A percentile compares a stretch with the other conserved stretches of the same genome.
These are phyloP conservation scores for Apogon talboti DNA, from an alignment of 2,797 vertebrate genomes.

Conservation along the genomic window DNA sequence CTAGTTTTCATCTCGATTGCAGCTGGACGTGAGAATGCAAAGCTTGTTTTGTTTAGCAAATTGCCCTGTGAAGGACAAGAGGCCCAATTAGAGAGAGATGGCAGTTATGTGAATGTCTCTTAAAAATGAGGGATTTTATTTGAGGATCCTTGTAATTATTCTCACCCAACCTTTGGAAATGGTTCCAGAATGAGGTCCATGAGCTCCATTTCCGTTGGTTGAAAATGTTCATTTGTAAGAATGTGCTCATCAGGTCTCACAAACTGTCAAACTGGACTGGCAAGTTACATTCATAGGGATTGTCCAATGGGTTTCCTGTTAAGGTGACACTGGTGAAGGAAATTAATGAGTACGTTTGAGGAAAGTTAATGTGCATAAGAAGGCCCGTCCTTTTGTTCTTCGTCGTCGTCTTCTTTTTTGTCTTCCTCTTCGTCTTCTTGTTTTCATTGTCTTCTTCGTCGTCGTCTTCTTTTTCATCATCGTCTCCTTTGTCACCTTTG, in stretches of 20 bases:
- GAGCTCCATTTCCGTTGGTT: too few species aligned
- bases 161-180: constrained; percentile 16
- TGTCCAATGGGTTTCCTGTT: neutral
- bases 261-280: neutral
- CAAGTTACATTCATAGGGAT: neutral
- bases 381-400: too few species aligned
- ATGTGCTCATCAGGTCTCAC: too few species aligned
- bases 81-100: constrained; percentile 48
- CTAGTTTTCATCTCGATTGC: constrained; percentile 42
- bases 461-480: too few species aligned
- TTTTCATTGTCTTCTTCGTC: too few species aligned
- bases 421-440: too few species aligned
- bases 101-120: constrained; percentile 7
- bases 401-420: too few species aligned
- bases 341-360: neutral
- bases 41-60: constrained; percentile 63
- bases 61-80: constrained; percentile 65
- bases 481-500: too few species aligned
- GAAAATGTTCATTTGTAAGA: too few species aligned
- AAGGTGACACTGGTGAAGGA: too few species aligned
- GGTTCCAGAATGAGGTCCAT: neutral
- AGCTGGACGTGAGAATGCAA: constrained; percentile 43
- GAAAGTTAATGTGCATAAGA: too few species aligned
- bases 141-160: constrained; percentile 40
- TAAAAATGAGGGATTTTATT: constrained; percentile 16